These are phyloP conservation scores for Andrena dorsata DNA, from an alignment of 2,888 invertebrate genomes.

Conservation along the genomic window DNA sequence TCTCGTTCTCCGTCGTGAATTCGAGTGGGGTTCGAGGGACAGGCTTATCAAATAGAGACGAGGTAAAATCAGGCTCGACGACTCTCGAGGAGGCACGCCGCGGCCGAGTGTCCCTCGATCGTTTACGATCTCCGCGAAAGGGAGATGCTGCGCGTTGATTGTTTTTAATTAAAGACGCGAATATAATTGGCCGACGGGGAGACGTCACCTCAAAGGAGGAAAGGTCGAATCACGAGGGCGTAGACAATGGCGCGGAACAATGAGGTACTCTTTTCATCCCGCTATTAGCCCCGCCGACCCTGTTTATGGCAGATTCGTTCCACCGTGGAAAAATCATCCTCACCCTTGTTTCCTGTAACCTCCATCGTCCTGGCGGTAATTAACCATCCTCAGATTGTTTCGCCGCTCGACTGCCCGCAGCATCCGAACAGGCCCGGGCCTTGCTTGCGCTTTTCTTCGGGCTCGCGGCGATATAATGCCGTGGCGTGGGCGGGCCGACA, in stretches of 20 bases:
- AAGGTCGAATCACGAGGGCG: slow-evolving; percentile 71
- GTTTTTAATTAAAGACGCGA: slow-evolving; percentile 69
- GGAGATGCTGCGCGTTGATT: slow-evolving; percentile 57
- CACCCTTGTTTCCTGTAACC: slow-evolving; percentile 60
- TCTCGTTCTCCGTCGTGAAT: not conserved
- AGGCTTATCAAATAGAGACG: slow-evolving; percentile 9
- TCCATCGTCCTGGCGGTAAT: slow-evolving; percentile 62
- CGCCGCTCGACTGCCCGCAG: slow-evolving; percentile 50
- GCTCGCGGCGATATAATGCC: slow-evolving; percentile 39
- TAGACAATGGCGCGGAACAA: slow-evolving; percentile 81
- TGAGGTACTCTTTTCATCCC: slow-evolving; percentile 68
- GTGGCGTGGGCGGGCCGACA: slow-evolving; percentile 56
- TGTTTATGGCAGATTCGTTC: slow-evolving; percentile 82
- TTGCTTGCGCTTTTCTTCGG: slow-evolving; percentile 56
- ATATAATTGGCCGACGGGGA: slow-evolving; percentile 59
- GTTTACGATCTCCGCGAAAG: slow-evolving; percentile 14
- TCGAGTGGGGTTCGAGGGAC: not conserved
- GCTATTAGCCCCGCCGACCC: slow-evolving; percentile 67
- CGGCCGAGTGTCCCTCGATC: not conserved
- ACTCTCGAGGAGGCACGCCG: not conserved
- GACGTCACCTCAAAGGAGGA: slow-evolving; percentile 40
- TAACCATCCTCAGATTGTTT: slow-evolving; percentile 62
- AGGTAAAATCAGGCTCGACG: slow-evolving; percentile 12
- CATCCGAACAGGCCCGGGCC: slow-evolving; percentile 25
- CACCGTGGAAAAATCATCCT: slow-evolving; percentile 79